A percentile compares a stretch with the other conserved stretches of the same genome.
phyloP scores from a whole-genome alignment of 2,797 vertebrate genomes.

The Bucorvus abyssinicus region DNA sequence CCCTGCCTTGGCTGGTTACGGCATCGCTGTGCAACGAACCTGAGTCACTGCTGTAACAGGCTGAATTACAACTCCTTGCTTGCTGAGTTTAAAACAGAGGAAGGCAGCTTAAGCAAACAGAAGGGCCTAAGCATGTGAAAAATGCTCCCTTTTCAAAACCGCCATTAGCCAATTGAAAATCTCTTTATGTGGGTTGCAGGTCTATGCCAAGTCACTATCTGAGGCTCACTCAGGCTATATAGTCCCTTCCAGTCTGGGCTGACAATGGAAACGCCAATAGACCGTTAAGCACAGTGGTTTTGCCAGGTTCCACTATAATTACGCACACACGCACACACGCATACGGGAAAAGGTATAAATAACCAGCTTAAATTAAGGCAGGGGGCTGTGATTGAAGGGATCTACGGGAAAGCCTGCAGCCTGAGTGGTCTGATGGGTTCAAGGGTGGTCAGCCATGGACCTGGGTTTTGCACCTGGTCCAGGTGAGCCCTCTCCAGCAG shows the following conservation, averaged over 20 bases:
- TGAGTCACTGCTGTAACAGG: slow-evolving; percentile 23
- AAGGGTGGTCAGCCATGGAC: not conserved
- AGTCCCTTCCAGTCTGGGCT: slow-evolving; percentile 60
- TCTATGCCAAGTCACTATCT: slow-evolving; percentile 55
- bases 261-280: slow-evolving; percentile 60
- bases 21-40: not conserved
- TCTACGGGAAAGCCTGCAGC: not conserved
- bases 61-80: slow-evolving; percentile 36
- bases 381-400: slow-evolving; percentile 1
- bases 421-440: not conserved
- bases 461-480: not conserved
- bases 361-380: slow-evolving; percentile 47
- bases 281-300: slow-evolving; percentile 50
- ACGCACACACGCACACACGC: too few species aligned
- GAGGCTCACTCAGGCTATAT: slow-evolving; percentile 49
- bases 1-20: not conserved
- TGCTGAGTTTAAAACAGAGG: slow-evolving; percentile 39
- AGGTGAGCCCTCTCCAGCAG: not conserved
- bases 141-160: slow-evolving; percentile 59
- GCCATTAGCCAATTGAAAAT: slow-evolving; percentile 59
- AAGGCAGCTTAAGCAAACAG: slow-evolving; percentile 42
- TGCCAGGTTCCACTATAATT: slow-evolving; percentile 63
- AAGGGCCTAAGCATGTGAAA: slow-evolving; percentile 61
- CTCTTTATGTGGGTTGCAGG: slow-evolving; percentile 43
- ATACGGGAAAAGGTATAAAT: slow-evolving; percentile 62